Conservation (phyloP, 2,797 vertebrate species). For the Tachyglossus aculeatus region DNA sequence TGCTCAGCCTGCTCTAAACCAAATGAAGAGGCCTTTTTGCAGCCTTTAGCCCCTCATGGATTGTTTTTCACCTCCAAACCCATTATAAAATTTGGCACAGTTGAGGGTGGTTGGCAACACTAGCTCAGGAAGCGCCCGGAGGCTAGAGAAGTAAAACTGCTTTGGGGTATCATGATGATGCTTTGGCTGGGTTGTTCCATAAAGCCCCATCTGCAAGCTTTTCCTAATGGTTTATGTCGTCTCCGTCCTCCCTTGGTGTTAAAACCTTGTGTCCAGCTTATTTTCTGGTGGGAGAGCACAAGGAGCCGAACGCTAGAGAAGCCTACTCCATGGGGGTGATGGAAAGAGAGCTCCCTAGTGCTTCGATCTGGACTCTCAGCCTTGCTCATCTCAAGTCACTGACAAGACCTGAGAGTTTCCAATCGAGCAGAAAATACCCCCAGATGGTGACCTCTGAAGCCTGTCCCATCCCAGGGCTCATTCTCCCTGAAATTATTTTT, state of each 20-base stretch:
- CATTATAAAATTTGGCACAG: constrained; percentile 53
- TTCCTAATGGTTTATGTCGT: background rate
- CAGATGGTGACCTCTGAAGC: no score
- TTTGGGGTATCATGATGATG: background rate
- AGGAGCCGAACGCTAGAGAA: no score
- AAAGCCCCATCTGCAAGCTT: constrained; percentile 6
- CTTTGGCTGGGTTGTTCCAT: constrained; percentile 36
- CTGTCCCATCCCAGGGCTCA: no score
- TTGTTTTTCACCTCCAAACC: background rate
- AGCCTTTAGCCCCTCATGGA: background rate
- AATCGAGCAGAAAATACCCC: no score
- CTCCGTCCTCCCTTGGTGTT: background rate
- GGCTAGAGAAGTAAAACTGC: background rate
- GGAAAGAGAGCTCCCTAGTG: no score
- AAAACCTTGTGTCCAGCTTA: no score
- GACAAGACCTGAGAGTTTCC: no score
- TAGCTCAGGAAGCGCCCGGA: rapidly evolving
- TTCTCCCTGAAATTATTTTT: no score
- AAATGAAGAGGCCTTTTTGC: rapidly evolving
- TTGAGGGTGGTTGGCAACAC: background rate
- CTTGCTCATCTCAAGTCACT: no score
- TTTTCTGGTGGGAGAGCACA: no score
- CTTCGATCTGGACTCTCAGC: no score
- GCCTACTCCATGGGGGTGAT: no score
- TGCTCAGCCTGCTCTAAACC: background rate